Conservation (phyloP, 2,888 invertebrate genomes). For the Rhabditophanes sp. region DNA sequence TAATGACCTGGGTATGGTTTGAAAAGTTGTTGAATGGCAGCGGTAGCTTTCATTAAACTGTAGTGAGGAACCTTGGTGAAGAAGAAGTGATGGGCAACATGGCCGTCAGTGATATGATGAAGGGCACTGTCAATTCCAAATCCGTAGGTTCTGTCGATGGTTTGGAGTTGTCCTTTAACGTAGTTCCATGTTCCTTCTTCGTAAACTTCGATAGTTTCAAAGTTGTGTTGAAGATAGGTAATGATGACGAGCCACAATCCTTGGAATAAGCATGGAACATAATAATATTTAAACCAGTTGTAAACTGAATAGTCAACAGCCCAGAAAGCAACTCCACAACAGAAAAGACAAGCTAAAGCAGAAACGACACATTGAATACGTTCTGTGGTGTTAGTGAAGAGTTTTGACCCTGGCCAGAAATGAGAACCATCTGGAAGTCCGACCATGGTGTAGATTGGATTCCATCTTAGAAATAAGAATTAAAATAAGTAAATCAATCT, state of each 20-base stretch:
- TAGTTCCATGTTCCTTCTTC: constrained; percentile 19
- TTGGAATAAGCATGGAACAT: constrained; percentile 14
- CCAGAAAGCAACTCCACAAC: constrained; percentile 12
- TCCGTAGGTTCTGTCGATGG: constrained; percentile 27
- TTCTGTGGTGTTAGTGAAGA: constrained; percentile 32
- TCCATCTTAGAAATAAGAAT: constrained; percentile 25
- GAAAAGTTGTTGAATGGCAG: constrained; percentile 21
- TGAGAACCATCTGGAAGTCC: constrained; percentile 42
- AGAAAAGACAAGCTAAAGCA: constrained; percentile 20
- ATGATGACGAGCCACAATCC: constrained; percentile 21
- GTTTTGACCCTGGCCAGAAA: constrained; percentile 35
- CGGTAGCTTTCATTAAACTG: constrained; percentile 32
- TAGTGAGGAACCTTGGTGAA: constrained; percentile 40
- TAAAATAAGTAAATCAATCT: constrained; percentile 5
- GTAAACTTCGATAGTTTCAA: constrained; percentile 17
- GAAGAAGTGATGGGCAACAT: constrained; percentile 41
- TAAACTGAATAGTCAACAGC: constrained; percentile 9
- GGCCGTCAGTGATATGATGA: constrained; percentile 35
- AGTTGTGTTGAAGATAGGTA: constrained; percentile 21
- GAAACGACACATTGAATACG: constrained; percentile 32
- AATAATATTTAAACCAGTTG: constrained; percentile 13
- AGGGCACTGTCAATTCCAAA: constrained; percentile 24
- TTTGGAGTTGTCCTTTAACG: constrained; percentile 25
- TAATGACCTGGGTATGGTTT: constrained; percentile 27
- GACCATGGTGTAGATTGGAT: constrained; percentile 36